Percentiles rank a stretch among this genome's conserved stretches.
Conservation (phyloP, 2,113 vertebrate genomes). For the Oncorhynchus gorbuscha region DNA sequence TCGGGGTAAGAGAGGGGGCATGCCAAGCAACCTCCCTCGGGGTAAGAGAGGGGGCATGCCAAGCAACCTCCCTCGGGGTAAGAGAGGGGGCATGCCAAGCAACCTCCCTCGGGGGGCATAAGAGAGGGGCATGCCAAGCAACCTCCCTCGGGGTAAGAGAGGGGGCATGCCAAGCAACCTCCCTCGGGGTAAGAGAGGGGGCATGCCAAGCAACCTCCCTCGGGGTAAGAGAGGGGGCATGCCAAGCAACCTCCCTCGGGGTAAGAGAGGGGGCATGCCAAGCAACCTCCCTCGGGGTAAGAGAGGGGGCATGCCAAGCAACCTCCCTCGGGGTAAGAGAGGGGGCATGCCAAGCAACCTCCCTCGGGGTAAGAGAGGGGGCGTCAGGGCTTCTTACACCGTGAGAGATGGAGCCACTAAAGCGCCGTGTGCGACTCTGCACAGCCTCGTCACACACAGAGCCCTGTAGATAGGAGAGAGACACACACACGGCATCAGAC, state of each 20-base stretch:
- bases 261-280: background rate
- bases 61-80: background rate
- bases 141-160: background rate
- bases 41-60: background rate
- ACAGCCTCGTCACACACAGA: slow-evolving; percentile 69
- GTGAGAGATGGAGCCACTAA: slow-evolving; percentile 68
- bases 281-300: background rate
- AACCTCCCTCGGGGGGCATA: background rate
- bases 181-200: background rate
- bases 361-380: background rate
- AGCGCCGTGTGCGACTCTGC: slow-evolving; percentile 59
- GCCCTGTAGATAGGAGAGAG: slow-evolving; percentile 65
- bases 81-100: background rate
- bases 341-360: slow-evolving; percentile 6
- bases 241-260: slow-evolving; percentile 1
- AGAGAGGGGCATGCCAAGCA: background rate
- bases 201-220: slow-evolving; percentile 1
- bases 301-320: background rate
- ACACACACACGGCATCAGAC: background rate
- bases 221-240: background rate
- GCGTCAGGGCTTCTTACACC: slow-evolving; percentile 69
- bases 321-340: background rate
- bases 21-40: slow-evolving; percentile 1
- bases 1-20: background rate
- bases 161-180: slow-evolving; percentile 4